Evolutionary conservation across 1,140 invertebrate species (phyloP), one percentile per base, ranked within the genome.

Genomic region (Centruroides sculpturatus): DNA sequence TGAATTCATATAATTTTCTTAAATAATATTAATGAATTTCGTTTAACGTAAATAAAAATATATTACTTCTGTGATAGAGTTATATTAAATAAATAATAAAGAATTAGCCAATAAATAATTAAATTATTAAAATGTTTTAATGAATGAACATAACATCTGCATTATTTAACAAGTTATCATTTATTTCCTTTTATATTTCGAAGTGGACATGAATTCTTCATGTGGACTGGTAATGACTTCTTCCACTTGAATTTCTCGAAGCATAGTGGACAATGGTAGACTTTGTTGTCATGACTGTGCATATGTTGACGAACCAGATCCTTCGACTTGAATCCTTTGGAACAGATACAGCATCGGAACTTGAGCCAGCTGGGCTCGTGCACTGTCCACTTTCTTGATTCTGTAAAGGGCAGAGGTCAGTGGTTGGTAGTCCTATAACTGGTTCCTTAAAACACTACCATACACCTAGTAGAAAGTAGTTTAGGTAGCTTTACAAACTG

Each of bases 191-290:
- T 41, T 8, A 41, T 41, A 8, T 41, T 41, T 41, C 41, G 41
- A 41, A 41, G 56, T 23, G 60, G 60, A 12, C 60, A 61, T 9
- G 56, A 53, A 53, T 52, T 61, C 35, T 41, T 57, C 11, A 61
- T 47, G 9, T 61, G 60, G n/a, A 61, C 35, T n/a, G 60, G 60
- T 47, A 61, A 47, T 11, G 52, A 61, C 56, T 61, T 61, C 35
- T 61, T 61, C 49, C 60, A 61, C n/a, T 61, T 61, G 56, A 61
- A 61, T 13, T 35, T 61, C 23, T 57, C 55, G 36, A 48, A 58
- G 49, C 60, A 61, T 7, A 35, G 54, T 4, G 60, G 56, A 23
- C 60, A 61, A 7, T 56, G 49, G 35, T 61, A 57, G 6, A 61
- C 10, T 49, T 54, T 57, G 7, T 35, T 23, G 5, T 36, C 51